Conservation (phyloP, 2,797 vertebrate species). For the Anguilla obscura region DNA sequence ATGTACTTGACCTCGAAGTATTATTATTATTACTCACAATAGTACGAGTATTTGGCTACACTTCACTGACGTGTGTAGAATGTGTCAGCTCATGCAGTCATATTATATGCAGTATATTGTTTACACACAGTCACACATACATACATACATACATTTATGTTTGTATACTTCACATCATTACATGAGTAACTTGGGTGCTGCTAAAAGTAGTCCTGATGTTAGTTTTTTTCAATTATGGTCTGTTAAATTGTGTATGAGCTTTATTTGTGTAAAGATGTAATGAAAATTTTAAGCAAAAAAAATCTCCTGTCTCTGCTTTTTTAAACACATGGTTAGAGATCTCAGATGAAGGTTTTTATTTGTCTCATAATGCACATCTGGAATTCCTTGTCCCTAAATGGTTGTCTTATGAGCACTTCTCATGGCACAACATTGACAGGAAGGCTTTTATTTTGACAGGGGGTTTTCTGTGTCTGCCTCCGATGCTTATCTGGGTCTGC, state of each 20-base stretch:
- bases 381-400: neutral
- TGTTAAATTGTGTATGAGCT: neutral
- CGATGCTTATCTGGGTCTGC: constrained; percentile 14
- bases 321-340: neutral
- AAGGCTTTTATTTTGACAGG: neutral
- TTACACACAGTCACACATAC: neutral
- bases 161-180: neutral
- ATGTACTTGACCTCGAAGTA: neutral
- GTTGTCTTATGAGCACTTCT: neutral
- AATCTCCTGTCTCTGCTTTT: neutral
- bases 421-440: neutral
- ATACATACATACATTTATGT: neutral
- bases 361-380: too few relatives aligned
- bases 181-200: neutral
- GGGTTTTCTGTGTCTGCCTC: neutral
- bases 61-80: neutral
- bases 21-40: too few relatives aligned
- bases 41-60: neutral
- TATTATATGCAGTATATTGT: too few relatives aligned
- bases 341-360: neutral
- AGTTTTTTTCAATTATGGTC: neutral
- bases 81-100: neutral
- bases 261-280: neutral
- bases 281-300: neutral
- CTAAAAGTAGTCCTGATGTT: neutral